A percentile compares a stretch with the other conserved stretches of the same genome.
phyloP scores from a whole-genome alignment of 2,888 invertebrate species.

The Elegia similella region DNA sequence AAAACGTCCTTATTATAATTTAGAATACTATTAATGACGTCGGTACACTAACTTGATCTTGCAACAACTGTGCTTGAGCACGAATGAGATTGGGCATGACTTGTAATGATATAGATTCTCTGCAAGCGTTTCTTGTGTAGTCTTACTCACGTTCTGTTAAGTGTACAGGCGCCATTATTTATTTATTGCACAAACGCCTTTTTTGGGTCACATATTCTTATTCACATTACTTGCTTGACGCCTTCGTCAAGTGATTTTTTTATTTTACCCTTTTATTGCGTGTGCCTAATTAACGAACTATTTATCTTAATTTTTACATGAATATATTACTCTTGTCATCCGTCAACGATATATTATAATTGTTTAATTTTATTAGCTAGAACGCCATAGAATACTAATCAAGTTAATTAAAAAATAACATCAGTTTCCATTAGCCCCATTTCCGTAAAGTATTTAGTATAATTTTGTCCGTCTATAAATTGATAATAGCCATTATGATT shows the following conservation, averaged over 20 bases:
- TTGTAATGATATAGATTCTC: not conserved
- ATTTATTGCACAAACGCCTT: constrained; percentile 1
- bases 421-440: not conserved
- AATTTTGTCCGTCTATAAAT: not conserved
- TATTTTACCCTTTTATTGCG: not conserved
- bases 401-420: constrained; percentile 1
- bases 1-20: constrained; percentile 14
- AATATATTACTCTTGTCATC: not conserved
- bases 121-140: not conserved
- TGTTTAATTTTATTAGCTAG: not conserved
- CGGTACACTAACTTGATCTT: not conserved
- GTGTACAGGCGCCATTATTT: not conserved
- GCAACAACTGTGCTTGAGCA: not conserved
- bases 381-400: constrained; percentile 8
- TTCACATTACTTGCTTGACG: not conserved
- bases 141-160: not conserved
- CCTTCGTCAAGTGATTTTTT: not conserved
- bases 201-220: not conserved
- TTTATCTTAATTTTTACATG: not conserved
- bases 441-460: not conserved
- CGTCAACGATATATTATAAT: not conserved
- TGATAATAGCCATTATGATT: not conserved
- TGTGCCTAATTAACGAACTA: not conserved
- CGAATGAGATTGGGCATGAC: not conserved
- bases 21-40: not conserved